phyloP scores from a whole-genome alignment of 2,888 invertebrate species.

The Anodontia alba region DNA sequence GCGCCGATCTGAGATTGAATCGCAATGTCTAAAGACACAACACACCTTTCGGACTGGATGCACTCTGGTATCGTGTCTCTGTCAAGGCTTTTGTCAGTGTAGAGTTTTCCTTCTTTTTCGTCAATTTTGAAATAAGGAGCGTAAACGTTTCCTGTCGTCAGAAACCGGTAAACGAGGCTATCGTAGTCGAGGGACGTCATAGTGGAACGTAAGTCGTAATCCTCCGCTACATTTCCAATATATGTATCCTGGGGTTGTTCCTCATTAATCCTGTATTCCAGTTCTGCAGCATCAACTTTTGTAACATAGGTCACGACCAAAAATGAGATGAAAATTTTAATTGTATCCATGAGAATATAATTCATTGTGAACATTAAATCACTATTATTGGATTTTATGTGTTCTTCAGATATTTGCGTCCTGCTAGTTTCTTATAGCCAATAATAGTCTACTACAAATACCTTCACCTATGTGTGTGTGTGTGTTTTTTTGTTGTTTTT shows the following conservation, averaged over 20 bases:
- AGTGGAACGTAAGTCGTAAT: slow-evolving; percentile 64
- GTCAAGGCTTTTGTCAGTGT: slow-evolving; percentile 58
- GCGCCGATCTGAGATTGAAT: slow-evolving; percentile 66
- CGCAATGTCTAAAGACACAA: slow-evolving; percentile 67
- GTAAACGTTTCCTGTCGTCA: slow-evolving; percentile 62
- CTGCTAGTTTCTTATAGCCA: no score
- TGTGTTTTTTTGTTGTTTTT: no score
- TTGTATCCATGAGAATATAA: no score
- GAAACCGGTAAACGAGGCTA: slow-evolving; percentile 70
- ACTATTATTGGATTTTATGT: no score
- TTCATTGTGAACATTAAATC: no score
- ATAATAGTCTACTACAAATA: no score
- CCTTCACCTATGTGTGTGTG: no score
- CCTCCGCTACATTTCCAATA: slow-evolving; percentile 68
- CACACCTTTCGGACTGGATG: slow-evolving; percentile 55
- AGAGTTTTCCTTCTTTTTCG: slow-evolving; percentile 62
- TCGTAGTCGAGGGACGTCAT: slow-evolving; percentile 63
- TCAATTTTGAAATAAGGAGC: slow-evolving; percentile 70
- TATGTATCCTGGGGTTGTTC: slow-evolving; percentile 56
- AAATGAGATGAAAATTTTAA: no score
- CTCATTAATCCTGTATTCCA: slow-evolving; percentile 61
- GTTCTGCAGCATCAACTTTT: slow-evolving; percentile 19
- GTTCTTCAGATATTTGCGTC: no score
- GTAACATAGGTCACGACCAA: neutral
- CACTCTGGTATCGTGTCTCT: slow-evolving; percentile 65